Base-by-base conservation (phyloP, 1,140 invertebrate species). In the Plectus sambesii region DNA sequence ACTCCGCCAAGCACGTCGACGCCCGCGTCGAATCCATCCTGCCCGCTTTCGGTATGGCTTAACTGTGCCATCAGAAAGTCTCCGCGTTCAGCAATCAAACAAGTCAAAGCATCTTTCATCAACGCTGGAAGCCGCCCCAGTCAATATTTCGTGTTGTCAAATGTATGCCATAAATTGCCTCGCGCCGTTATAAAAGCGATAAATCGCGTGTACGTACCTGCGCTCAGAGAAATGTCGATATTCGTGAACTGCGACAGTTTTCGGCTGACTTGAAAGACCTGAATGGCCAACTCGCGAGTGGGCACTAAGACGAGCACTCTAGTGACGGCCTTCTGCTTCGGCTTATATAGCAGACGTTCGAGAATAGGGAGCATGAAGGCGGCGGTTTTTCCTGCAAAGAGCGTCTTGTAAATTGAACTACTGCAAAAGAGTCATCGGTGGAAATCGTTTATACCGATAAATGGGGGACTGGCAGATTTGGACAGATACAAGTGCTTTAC, bases 361-460 rank as follows among this genome's bases (percentile, higher is more conserved):
- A 98, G 67, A 24, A 90, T 90, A 2, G 93, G 93, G 51, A 99
- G 73, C 86, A 98, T 94, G 68, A 96, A 99, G 0, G 92, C 92
- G 0, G 87, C 87, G 2, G 93, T 98, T 78, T 98, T 98, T 25
- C 75, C 74, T 73, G 56, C 17, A 60, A 55, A 25, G 3, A 36
- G 26, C 27, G n/a, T n/a, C n/a, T n/a, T n/a, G n/a, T n/a, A n/a
- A n/a, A n/a, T n/a, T 23, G 9, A 49, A 49, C 26, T 41, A 44
- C 27, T 27, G 0, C 8, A 1, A 33, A 52, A n/a, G n/a, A n/a
- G n/a, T n/a, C n/a, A n/a, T n/a, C n/a, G n/a, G n/a, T n/a, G n/a
- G n/a, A n/a, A n/a, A n/a, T n/a, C n/a, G n/a, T n/a, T n/a, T n/a
- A n/a, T n/a, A n/a, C n/a, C n/a, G n/a, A n/a, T n/a, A n/a, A n/a